Conservation (phyloP, 2,888 invertebrate species). For the Ligdia adustata region DNA sequence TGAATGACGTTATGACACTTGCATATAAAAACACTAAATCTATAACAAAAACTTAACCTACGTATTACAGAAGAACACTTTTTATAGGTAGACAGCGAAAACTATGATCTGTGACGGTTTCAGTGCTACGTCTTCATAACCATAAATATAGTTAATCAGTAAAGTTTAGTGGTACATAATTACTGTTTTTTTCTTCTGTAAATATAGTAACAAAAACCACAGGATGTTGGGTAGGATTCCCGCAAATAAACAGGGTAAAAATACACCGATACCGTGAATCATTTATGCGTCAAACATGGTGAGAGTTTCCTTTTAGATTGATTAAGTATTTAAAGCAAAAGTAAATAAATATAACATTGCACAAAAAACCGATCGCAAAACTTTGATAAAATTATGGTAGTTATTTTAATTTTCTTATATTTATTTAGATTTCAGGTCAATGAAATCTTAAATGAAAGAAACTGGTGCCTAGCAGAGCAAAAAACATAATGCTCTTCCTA, state of each 20-base stretch:
- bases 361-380: too few species aligned
- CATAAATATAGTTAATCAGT: too few species aligned
- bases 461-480: too few species aligned
- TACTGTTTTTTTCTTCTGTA: constrained; percentile 36
- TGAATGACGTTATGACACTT: constrained; percentile 52
- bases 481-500: too few species aligned
- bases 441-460: too few species aligned
- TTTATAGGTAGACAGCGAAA: constrained; percentile 23
- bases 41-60: constrained; percentile 29
- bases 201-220: constrained; percentile 34
- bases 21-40: constrained; percentile 38
- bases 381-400: too few species aligned
- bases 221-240: constrained; percentile 7
- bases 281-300: constrained; percentile 35
- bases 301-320: background rate
- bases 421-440: too few species aligned
- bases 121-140: too few species aligned
- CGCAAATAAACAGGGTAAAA: constrained; percentile 18
- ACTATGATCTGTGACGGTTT: constrained; percentile 3
- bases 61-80: constrained; percentile 25
- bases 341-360: too few species aligned
- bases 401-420: too few species aligned
- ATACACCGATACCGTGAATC: constrained; percentile 54
- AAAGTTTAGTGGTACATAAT: too few species aligned
- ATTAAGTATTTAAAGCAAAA: too few species aligned